Evolutionary conservation across 2,113 vertebrate genomes (phyloP).

Genomic region (Festucalex cinctus): DNA sequence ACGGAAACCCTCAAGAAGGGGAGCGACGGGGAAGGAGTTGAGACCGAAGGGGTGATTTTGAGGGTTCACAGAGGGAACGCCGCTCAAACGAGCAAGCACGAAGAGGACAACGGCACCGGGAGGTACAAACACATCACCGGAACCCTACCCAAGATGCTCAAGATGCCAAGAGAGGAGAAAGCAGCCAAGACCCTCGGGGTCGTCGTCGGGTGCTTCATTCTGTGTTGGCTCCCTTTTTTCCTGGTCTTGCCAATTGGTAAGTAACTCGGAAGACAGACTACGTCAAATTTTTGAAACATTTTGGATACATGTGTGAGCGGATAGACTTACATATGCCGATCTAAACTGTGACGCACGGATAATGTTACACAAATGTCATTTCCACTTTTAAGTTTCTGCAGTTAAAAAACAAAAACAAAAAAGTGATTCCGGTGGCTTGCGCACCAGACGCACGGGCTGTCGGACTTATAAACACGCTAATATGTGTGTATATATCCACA

Average conservation of each 20-base stretch:
- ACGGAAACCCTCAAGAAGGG: slow-evolving; percentile 74
- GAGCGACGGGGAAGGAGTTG: slow-evolving; percentile 73
- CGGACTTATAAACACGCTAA: too few species aligned
- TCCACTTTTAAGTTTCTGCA: too few species aligned
- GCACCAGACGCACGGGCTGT: too few species aligned
- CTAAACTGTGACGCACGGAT: too few species aligned
- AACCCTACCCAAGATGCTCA: slow-evolving; percentile 77
- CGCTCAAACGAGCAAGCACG: slow-evolving; percentile 20
- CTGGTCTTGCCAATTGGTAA: slow-evolving; percentile 91
- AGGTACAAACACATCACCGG: slow-evolving; percentile 71
- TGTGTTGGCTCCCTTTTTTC: slow-evolving; percentile 98
- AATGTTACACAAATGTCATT: too few species aligned
- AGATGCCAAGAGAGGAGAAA: slow-evolving; percentile 91
- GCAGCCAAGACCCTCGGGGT: slow-evolving; percentile 94
- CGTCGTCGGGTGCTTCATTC: slow-evolving; percentile 91
- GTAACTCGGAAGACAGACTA: slow-evolving; percentile 35
- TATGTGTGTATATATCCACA: too few species aligned
- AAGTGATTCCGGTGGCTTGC: too few species aligned
- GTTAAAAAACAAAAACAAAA: too few species aligned
- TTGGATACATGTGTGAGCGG: too few species aligned
- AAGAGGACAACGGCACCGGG: not conserved
- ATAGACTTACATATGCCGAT: too few species aligned
- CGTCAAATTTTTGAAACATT: too few species aligned
- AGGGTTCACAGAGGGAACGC: slow-evolving; percentile 83
- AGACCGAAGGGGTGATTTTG: slow-evolving; percentile 78